These are phyloP conservation scores for Amphiprion ocellaris DNA, from an alignment of 2,113 vertebrate species.

Conservation along the genomic window DNA sequence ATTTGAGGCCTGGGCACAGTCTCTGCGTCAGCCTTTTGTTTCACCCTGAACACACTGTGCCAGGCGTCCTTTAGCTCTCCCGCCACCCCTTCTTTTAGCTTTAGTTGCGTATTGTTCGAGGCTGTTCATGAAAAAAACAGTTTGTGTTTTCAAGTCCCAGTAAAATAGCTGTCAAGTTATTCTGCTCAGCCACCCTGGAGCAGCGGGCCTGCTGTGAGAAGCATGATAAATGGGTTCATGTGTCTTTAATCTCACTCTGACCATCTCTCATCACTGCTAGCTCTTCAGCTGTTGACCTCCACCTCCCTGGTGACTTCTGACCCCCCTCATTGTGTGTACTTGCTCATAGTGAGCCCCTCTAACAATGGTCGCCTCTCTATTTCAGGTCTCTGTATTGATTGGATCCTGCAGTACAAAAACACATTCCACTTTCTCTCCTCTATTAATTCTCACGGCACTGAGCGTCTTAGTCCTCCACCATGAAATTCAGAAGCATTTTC, in stretches of 20 bases:
- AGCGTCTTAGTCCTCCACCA: constrained; percentile 30
- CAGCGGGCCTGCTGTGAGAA: constrained; percentile 41
- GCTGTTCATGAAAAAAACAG: constrained; percentile 41
- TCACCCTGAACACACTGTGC: constrained; percentile 42
- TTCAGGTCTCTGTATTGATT: constrained; percentile 64
- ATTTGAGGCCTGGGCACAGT: constrained; percentile 59
- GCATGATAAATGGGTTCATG: constrained; percentile 59
- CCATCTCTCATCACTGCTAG: constrained; percentile 26
- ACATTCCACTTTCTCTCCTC: constrained; percentile 26
- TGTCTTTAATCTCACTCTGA: constrained; percentile 51
- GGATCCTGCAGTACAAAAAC: constrained; percentile 48
- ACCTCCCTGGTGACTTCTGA: constrained; percentile 68
- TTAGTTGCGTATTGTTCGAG: constrained; percentile 22
- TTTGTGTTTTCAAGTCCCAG: constrained; percentile 24
- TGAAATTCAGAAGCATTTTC: constrained; percentile 39
- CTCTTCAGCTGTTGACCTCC: constrained; percentile 82
- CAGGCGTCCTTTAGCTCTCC: constrained; percentile 47
- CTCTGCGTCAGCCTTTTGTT: constrained; percentile 52
- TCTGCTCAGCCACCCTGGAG: constrained; percentile 24
- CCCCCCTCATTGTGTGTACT: constrained; percentile 72
- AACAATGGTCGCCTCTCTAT: constrained; percentile 70
- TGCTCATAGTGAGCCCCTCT: constrained; percentile 39
- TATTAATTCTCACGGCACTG: constrained; percentile 16
- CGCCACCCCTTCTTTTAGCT: neutral
- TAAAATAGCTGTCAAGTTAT: constrained; percentile 12